phyloP scores from a whole-genome alignment of 2,797 vertebrate species.

The Sebastes paucispinis region DNA sequence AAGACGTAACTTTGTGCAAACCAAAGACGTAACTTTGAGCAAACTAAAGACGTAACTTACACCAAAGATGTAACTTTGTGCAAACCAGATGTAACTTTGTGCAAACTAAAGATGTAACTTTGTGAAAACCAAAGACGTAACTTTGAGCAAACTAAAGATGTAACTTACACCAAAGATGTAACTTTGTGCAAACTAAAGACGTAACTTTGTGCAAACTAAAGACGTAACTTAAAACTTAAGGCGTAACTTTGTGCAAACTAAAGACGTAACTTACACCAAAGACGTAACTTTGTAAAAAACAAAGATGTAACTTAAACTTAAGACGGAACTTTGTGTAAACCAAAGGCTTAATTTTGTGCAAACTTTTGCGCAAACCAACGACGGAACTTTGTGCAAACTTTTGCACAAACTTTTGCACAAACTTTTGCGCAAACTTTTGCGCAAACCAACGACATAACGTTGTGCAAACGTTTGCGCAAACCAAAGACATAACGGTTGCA shows the following conservation, averaged over 20 bases:
- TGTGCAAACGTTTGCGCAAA: too few species aligned
- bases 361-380: too few species aligned
- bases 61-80: too few species aligned
- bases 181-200: neutral
- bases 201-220: neutral
- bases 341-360: too few species aligned
- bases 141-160: neutral
- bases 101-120: neutral
- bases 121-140: neutral
- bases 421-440: too few species aligned
- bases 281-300: fast-evolving
- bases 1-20: too few species aligned
- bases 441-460: too few species aligned
- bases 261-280: neutral
- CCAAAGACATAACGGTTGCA: too few species aligned
- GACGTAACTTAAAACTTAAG: neutral
- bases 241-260: neutral
- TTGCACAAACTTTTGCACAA: too few species aligned
- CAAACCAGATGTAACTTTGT: neutral
- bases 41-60: neutral
- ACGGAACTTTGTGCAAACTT: too few species aligned
- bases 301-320: neutral
- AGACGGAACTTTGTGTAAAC: too few species aligned
- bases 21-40: neutral
- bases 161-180: too few species aligned